A percentile compares a stretch with the other conserved stretches of the same genome.
phyloP scores from a whole-genome alignment of 2,888 invertebrate genomes.

The Amphiduros pacificus region DNA sequence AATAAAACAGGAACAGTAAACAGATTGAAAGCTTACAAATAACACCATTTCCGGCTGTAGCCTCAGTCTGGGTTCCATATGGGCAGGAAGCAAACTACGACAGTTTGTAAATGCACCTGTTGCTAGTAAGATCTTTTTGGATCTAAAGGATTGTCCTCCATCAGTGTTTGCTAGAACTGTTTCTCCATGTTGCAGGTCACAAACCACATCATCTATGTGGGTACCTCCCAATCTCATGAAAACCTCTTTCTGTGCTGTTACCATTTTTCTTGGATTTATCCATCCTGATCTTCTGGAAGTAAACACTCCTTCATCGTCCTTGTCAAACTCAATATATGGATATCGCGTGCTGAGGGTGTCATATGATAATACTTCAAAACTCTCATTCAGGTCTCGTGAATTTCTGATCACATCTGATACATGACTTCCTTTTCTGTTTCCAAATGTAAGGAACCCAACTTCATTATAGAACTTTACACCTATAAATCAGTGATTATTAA shows the following conservation, averaged over 20 bases:
- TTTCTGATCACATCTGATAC: too few relatives aligned
- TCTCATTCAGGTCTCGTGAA: too few relatives aligned
- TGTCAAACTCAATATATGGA: background rate
- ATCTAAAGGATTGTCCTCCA: background rate
- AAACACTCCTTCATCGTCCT: background rate
- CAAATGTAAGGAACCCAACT: too few relatives aligned
- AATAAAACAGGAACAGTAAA: too few relatives aligned
- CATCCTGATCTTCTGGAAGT: background rate
- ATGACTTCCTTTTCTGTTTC: too few relatives aligned
- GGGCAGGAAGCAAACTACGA: background rate
- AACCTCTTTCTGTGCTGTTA: conserved; percentile 1
- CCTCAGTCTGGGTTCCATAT: background rate
- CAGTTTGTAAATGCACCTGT: conserved; percentile 8
- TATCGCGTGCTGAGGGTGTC: background rate
- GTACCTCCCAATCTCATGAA: background rate
- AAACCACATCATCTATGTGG: background rate
- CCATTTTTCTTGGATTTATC: conserved; percentile 1
- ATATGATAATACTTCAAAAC: too few relatives aligned
- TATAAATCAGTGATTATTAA: too few relatives aligned
- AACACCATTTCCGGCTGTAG: background rate
- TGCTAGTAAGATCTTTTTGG: conserved; percentile 2
- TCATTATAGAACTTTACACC: too few relatives aligned
- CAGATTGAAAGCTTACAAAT: conserved; percentile 7
- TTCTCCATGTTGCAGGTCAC: too few relatives aligned
- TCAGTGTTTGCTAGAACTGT: too few relatives aligned